phyloP scores from a whole-genome alignment of 1,140 invertebrate species.

The Ladona fulva region DNA sequence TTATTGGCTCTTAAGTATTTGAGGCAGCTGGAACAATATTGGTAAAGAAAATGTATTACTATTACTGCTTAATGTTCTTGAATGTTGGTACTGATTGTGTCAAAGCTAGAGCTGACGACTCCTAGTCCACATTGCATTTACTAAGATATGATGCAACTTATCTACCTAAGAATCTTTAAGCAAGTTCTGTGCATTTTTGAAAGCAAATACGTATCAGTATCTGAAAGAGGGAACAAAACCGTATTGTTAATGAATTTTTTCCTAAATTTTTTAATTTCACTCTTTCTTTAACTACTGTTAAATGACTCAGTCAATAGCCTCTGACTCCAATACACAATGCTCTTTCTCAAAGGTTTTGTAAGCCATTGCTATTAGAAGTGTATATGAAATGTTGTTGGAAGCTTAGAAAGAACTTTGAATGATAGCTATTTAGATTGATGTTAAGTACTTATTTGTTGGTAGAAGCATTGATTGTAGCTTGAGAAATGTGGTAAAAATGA shows the following conservation, averaged over 20 bases:
- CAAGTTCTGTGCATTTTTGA: neutral
- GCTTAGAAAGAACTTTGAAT: neutral
- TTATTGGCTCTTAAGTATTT: neutral
- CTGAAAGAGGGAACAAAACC: neutral
- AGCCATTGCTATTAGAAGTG: neutral
- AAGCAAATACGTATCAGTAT: neutral
- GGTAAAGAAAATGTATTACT: neutral
- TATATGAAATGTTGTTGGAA: neutral
- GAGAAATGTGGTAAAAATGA: neutral
- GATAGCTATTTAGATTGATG: constrained; percentile 5
- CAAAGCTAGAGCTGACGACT: neutral
- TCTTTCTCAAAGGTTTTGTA: constrained; percentile 8
- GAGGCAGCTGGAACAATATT: neutral
- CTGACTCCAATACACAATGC: neutral
- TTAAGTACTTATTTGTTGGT: constrained; percentile 8
- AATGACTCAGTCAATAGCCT: neutral
- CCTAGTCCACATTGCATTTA: neutral
- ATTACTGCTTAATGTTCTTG: neutral
- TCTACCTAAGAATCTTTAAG: neutral
- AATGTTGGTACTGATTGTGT: constrained; percentile 5
- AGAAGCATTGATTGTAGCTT: neutral
- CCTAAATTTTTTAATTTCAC: neutral
- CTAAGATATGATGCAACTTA: neutral
- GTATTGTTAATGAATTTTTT: neutral
- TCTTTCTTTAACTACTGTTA: neutral